Percentiles rank a stretch among this genome's conserved stretches.
These are phyloP conservation scores for Elgaria multicarinata DNA, from an alignment of 2,113 vertebrate species.

Conservation along the genomic window DNA sequence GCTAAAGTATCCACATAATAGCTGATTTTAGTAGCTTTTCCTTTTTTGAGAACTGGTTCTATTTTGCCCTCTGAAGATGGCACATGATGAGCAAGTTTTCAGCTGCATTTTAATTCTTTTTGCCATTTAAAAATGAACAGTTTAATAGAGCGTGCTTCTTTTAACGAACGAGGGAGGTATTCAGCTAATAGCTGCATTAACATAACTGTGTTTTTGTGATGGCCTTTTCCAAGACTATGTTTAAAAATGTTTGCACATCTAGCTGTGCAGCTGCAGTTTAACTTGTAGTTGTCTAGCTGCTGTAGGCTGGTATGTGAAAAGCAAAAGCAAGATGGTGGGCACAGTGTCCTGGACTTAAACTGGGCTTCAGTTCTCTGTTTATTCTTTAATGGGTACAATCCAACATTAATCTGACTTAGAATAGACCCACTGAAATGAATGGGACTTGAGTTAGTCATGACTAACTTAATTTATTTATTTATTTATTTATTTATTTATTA, in stretches of 20 bases:
- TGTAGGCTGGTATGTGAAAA: not conserved
- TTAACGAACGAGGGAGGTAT: not conserved
- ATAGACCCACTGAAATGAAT: too few species aligned
- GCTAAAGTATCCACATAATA: conserved; percentile 29
- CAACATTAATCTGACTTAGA: too few species aligned
- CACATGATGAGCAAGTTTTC: not conserved
- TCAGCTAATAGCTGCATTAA: not conserved
- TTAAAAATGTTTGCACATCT: not conserved
- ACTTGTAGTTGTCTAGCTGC: not conserved
- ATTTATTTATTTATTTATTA: too few species aligned
- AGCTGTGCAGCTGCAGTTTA: not conserved
- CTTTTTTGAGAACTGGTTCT: conserved; percentile 38
- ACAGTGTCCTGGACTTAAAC: not conserved
- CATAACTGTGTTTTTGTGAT: not conserved
- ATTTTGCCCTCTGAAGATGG: not conserved
- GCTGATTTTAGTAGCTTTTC: conserved; percentile 38
- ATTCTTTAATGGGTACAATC: too few species aligned
- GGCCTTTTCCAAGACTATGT: not conserved
- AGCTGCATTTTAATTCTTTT: not conserved
- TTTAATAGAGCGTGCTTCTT: not conserved
- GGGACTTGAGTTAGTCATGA: too few species aligned
- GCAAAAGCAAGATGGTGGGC: not conserved
- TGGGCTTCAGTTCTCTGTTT: not conserved
- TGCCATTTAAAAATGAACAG: conserved; percentile 12
- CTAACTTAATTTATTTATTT: too few species aligned